A percentile compares a stretch with the other conserved stretches of the same genome.
Evolutionary conservation across 2,888 invertebrate species (phyloP).

Genomic region (Toxonevra muliebris): DNA sequence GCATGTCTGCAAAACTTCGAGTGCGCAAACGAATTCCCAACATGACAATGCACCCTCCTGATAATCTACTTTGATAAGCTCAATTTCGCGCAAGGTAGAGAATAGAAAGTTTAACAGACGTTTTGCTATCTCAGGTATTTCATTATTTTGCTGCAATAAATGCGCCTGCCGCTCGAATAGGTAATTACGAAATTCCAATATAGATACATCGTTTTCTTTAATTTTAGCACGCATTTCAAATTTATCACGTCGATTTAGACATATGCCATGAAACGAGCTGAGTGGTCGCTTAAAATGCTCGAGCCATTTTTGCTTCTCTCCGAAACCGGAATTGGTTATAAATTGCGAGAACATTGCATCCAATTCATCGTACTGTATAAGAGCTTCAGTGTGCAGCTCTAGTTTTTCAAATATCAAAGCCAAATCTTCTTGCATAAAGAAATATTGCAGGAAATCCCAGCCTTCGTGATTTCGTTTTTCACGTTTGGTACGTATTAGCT

Average conservation of each 20-base stretch:
- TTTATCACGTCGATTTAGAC: constrained; percentile 68
- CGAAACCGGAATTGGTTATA: constrained; percentile 90
- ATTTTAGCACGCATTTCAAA: constrained; percentile 66
- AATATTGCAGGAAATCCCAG: constrained; percentile 96
- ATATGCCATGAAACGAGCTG: constrained; percentile 86
- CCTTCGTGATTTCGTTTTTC: constrained; percentile 89
- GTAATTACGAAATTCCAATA: constrained; percentile 92
- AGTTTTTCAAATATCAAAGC: constrained; percentile 95
- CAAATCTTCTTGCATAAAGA: constrained; percentile 92
- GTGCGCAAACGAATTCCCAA: constrained; percentile 92
- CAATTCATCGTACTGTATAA: constrained; percentile 96
- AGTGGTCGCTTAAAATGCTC: constrained; percentile 81
- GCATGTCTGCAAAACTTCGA: constrained; percentile 87
- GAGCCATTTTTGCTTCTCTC: constrained; percentile 88
- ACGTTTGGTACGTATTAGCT: constrained; percentile 86
- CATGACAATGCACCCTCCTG: constrained; percentile 87
- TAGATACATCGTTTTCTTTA: constrained; percentile 68
- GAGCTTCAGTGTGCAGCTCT: constrained; percentile 90
- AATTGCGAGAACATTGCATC: constrained; percentile 97
- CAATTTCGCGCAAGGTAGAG: constrained; percentile 85
- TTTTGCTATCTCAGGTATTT: constrained; percentile 77
- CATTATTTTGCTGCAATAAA: constrained; percentile 69
- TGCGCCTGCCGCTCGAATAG: constrained; percentile 92
- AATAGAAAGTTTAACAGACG: constrained; percentile 90
- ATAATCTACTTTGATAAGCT: constrained; percentile 79